A percentile compares a stretch with the other conserved stretches of the same genome.
Conservation (phyloP, 2,797 vertebrate genomes). For the Serranus cabrilla region DNA sequence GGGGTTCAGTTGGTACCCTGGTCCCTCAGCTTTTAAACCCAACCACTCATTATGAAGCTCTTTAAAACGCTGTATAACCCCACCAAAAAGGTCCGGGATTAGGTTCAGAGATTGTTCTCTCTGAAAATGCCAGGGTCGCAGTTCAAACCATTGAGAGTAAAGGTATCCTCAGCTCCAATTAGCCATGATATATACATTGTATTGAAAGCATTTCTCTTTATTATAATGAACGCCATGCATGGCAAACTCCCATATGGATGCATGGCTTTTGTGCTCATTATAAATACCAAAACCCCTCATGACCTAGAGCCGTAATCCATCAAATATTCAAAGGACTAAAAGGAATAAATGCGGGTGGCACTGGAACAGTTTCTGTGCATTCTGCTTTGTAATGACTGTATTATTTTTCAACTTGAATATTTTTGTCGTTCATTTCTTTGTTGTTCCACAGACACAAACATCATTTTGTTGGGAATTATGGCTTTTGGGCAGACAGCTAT, state of each 20-base stretch:
- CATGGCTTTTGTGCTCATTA: slow-evolving; percentile 67
- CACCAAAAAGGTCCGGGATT: slow-evolving; percentile 64
- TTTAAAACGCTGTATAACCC: slow-evolving; percentile 66
- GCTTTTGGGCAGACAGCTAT: not conserved
- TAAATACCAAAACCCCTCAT: slow-evolving; percentile 42
- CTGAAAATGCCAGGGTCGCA: slow-evolving; percentile 75
- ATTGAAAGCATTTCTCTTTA: slow-evolving; percentile 53
- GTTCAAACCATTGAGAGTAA: slow-evolving; percentile 68
- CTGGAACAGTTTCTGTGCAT: not conserved
- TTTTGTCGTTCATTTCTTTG: not conserved
- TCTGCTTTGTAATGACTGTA: not conserved
- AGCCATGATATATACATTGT: slow-evolving; percentile 60
- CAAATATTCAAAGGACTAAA: slow-evolving; percentile 49
- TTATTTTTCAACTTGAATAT: not conserved
- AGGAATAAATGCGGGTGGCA: not conserved
- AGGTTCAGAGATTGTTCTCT: slow-evolving; percentile 62
- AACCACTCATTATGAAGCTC: slow-evolving; percentile 73
- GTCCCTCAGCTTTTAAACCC: slow-evolving; percentile 79
- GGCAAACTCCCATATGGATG: slow-evolving; percentile 40
- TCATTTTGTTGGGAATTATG: not conserved
- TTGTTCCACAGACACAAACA: not conserved
- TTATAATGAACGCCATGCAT: slow-evolving; percentile 63
- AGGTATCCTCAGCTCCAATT: slow-evolving; percentile 75
- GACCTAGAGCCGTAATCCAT: slow-evolving; percentile 45
- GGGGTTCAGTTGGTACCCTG: slow-evolving; percentile 71